Evolutionary conservation across 30 jellyfish, hydroid and myxozoan species (phyloP).

Genomic region (Aurelia aurita): DNA sequence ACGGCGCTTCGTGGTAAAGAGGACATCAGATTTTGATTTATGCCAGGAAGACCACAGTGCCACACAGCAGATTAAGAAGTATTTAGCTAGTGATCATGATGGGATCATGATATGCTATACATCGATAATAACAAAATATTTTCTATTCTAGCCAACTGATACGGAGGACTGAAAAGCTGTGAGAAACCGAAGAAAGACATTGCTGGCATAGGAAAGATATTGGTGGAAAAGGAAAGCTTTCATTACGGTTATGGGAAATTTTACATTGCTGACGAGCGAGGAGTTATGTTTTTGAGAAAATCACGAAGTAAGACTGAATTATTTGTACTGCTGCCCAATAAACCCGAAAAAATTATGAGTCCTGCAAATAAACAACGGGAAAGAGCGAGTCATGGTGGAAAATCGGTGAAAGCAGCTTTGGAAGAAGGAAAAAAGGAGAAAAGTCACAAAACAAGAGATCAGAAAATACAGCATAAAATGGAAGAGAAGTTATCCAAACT

Average conservation of each 20-base stretch:
- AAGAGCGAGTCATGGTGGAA: neutral
- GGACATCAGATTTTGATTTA: too few relatives aligned
- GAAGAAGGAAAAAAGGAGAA: neutral
- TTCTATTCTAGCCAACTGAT: too few relatives aligned
- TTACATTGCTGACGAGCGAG: neutral
- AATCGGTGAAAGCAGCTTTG: neutral
- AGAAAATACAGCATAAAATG: neutral
- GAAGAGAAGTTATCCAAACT: constrained; percentile 7
- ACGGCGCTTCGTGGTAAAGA: too few relatives aligned
- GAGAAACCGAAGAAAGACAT: neutral
- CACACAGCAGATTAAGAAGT: too few relatives aligned
- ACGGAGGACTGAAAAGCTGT: neutral
- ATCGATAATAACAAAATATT: neutral
- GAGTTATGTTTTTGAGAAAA: constrained; percentile 26
- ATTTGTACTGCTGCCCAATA: constrained; percentile 33
- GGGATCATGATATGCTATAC: too few relatives aligned
- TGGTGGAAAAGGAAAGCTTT: neutral
- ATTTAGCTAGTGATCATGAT: too few relatives aligned
- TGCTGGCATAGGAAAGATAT: neutral
- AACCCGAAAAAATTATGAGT: constrained; percentile 25
- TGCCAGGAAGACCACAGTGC: too few relatives aligned
- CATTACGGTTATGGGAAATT: neutral
- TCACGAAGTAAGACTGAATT: constrained; percentile 34
- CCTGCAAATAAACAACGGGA: neutral
- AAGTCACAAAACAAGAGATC: neutral